A percentile compares a stretch with the other conserved stretches of the same genome.
These are phyloP conservation scores for Listronotus oregonensis DNA, from an alignment of 1,140 invertebrate genomes.

Conservation along the genomic window DNA sequence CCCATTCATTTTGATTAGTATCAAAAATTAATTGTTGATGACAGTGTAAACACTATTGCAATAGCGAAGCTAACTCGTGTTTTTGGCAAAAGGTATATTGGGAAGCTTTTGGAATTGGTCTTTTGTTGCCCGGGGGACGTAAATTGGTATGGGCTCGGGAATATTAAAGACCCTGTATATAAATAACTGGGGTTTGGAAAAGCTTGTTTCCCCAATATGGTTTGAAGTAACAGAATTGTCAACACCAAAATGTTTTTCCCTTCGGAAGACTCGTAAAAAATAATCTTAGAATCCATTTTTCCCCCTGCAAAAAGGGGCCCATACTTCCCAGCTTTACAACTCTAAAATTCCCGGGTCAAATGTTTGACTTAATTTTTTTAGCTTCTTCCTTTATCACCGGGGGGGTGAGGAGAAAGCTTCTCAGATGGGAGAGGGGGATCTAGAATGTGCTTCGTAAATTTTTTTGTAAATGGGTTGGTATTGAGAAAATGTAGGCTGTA, in stretches of 20 bases:
- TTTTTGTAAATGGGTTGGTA: constrained; percentile 20
- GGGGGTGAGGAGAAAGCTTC: constrained; percentile 3
- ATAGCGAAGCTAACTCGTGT: constrained; percentile 25
- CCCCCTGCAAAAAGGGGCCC: constrained; percentile 91
- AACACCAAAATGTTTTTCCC: neutral
- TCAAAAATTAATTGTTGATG: constrained; percentile 29
- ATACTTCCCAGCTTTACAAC: constrained; percentile 96
- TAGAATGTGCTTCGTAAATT: constrained; percentile 16
- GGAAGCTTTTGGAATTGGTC: constrained; percentile 14
- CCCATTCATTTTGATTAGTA: constrained; percentile 30
- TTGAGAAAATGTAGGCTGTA: constrained; percentile 4
- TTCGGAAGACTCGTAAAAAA: constrained; percentile 70
- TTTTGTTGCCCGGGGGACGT: constrained; percentile 26
- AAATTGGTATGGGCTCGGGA: constrained; percentile 34
- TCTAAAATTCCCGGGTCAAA: constrained; percentile 72
- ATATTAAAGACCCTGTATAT: constrained; percentile 36
- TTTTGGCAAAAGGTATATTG: constrained; percentile 26
- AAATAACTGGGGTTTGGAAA: constrained; percentile 34
- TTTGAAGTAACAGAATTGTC: constrained; percentile 14
- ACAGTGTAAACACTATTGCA: constrained; percentile 25
- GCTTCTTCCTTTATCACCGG: constrained; percentile 8
- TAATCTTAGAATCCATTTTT: constrained; percentile 94
- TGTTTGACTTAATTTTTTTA: constrained; percentile 50
- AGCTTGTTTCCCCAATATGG: constrained; percentile 32
- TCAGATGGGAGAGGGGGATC: constrained; percentile 6